A percentile compares a stretch with the other conserved stretches of the same genome.
Conservation (phyloP, 2,797 vertebrate species). For the Emys orbicularis region DNA sequence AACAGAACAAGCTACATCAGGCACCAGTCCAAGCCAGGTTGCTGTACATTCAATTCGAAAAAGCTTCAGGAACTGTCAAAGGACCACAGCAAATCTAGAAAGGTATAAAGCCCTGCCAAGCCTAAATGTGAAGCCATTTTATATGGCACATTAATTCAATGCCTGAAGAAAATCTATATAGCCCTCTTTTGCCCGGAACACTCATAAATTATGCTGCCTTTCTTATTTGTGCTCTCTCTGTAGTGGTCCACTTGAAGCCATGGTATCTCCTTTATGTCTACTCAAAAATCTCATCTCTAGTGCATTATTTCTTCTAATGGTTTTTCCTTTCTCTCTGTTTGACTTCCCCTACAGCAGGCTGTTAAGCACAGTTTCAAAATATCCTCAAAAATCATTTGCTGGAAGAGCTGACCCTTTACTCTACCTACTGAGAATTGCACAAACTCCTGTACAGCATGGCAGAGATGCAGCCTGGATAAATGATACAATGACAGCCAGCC, state of each 20-base stretch:
- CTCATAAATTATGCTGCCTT: conserved; percentile 81
- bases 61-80: conserved; percentile 50
- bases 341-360: conserved; percentile 81
- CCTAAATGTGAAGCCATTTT: conserved; percentile 77
- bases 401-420: conserved; percentile 77
- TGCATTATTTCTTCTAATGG: conserved; percentile 77
- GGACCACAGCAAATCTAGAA: conserved; percentile 3
- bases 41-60: background rate
- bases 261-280: conserved; percentile 74
- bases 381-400: conserved; percentile 84
- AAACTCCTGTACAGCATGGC: conserved; percentile 78
- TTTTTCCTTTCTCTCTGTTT: conserved; percentile 76
- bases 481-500: conserved; percentile 90
- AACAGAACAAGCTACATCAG: accelerated
- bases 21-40: accelerated
- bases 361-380: conserved; percentile 85
- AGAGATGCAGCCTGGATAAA: conserved; percentile 82
- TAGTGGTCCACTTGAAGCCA: conserved; percentile 65
- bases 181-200: conserved; percentile 77
- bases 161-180: conserved; percentile 77
- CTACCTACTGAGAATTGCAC: conserved; percentile 77
- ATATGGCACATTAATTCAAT: conserved; percentile 76
- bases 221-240: conserved; percentile 45
- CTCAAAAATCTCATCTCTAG: conserved; percentile 74
- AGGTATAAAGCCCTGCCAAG: conserved; percentile 61